A percentile compares a stretch with the other conserved stretches of the same genome.
phyloP scores from a whole-genome alignment of 2,888 invertebrate genomes.

The Plebejus argus region DNA sequence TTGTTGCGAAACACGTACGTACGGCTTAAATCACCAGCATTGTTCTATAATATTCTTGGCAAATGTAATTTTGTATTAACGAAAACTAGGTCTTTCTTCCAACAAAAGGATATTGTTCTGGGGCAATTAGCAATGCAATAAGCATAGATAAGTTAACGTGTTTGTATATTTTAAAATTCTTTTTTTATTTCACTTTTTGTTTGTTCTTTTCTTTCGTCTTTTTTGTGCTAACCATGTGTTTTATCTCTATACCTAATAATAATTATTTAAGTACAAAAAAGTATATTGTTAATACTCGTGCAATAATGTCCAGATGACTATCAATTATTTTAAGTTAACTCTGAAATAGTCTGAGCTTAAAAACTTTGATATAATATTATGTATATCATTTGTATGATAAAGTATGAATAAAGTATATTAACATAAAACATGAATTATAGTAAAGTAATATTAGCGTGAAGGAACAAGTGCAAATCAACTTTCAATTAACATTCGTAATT shows the following conservation, averaged over 20 bases:
- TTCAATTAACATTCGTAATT: slow-evolving; percentile 77
- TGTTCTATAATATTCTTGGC: slow-evolving; percentile 42
- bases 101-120: slow-evolving; percentile 78
- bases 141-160: slow-evolving; percentile 72
- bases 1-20: slow-evolving; percentile 30
- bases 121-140: slow-evolving; percentile 72
- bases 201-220: background rate
- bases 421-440: slow-evolving; percentile 29
- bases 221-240: background rate
- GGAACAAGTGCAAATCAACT: slow-evolving; percentile 52
- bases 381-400: background rate
- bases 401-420: background rate
- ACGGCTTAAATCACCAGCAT: slow-evolving; percentile 37
- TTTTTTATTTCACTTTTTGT: slow-evolving; percentile 9
- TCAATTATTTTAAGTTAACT: background rate
- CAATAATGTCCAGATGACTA: background rate
- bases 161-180: slow-evolving; percentile 37
- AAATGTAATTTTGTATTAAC: slow-evolving; percentile 46
- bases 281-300: too few species aligned
- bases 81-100: slow-evolving; percentile 71
- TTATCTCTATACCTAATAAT: background rate
- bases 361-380: too few species aligned
- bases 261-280: background rate
- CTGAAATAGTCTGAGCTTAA: background rate
- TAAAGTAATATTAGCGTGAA: slow-evolving; percentile 43